phyloP scores from a whole-genome alignment of 1,140 invertebrate genomes.

The Hydropsyche tenuis region DNA sequence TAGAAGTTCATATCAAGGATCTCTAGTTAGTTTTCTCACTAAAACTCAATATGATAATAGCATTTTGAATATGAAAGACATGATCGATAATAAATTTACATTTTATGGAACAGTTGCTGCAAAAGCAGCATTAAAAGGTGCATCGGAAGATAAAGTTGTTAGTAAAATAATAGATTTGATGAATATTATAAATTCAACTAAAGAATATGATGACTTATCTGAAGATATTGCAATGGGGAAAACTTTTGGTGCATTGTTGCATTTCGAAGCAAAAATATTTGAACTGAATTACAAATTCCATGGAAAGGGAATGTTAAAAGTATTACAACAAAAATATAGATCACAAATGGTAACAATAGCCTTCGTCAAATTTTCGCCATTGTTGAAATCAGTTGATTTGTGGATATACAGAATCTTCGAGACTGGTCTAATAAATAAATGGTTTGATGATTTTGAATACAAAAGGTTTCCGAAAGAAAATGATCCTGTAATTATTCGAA shows the following conservation, averaged over 20 bases:
- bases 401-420: conserved; percentile 45
- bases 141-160: conserved; percentile 17
- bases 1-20: conserved; percentile 41
- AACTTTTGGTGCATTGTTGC: conserved; percentile 32
- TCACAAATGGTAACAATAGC: conserved; percentile 43
- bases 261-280: conserved; percentile 35
- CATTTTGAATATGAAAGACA: conserved; percentile 43
- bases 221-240: conserved; percentile 39
- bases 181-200: conserved; percentile 17
- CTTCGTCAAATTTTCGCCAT: conserved; percentile 39
- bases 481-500: conserved; percentile 33
- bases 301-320: conserved; percentile 28
- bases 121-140: conserved; percentile 26
- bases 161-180: conserved; percentile 34
- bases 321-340: conserved; percentile 40
- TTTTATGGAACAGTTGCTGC: conserved; percentile 39
- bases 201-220: conserved; percentile 33
- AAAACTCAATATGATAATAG: conserved; percentile 34
- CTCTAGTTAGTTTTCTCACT: conserved; percentile 34
- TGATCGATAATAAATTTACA: conserved; percentile 37
- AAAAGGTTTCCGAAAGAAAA: not conserved
- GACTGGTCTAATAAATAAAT: conserved; percentile 43
- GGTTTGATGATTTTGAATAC: conserved; percentile 34
- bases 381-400: conserved; percentile 30
- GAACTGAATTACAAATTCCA: conserved; percentile 38